These are phyloP conservation scores for Otus sunia DNA, from an alignment of 2,113 vertebrate species.

Conservation along the genomic window DNA sequence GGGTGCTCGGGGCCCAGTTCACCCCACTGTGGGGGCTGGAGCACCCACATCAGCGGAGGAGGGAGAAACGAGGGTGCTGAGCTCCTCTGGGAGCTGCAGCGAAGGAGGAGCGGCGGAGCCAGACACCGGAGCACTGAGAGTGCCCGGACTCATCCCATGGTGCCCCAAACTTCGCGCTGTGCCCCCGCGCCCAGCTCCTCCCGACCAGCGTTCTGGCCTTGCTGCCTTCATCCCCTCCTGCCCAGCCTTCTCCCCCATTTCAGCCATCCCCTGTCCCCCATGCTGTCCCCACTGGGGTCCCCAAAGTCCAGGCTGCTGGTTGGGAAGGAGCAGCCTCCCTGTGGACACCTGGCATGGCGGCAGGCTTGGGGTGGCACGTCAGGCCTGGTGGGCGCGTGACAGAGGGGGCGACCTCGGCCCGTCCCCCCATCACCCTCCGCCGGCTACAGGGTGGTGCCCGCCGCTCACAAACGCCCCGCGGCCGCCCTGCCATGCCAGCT, in stretches of 20 bases:
- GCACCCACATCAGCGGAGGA: not conserved
- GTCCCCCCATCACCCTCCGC: rapidly evolving
- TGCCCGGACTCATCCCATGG: not conserved
- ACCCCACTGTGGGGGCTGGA: not conserved
- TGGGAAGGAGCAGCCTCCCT: not conserved
- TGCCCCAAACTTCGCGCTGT: not conserved
- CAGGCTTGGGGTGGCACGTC: not conserved
- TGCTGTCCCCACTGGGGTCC: not conserved
- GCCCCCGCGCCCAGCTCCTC: not conserved
- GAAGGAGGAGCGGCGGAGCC: rapidly evolving
- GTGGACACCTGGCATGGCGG: rapidly evolving
- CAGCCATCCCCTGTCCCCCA: not conserved
- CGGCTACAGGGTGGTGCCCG: not conserved
- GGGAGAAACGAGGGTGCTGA: not conserved
- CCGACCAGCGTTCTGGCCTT: not conserved
- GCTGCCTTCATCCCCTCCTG: not conserved
- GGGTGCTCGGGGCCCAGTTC: rapidly evolving
- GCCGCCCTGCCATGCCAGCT: not conserved
- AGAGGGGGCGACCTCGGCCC: rapidly evolving
- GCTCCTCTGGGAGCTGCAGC: not conserved
- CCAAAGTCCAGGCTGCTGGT: not conserved
- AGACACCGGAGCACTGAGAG: not conserved
- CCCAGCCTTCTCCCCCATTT: not conserved
- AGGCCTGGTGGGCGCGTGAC: rapidly evolving
- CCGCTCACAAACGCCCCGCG: not conserved